A percentile compares a stretch with the other conserved stretches of the same genome.
Conservation (phyloP, 2,888 invertebrate species). For the Cepaea hortensis region DNA sequence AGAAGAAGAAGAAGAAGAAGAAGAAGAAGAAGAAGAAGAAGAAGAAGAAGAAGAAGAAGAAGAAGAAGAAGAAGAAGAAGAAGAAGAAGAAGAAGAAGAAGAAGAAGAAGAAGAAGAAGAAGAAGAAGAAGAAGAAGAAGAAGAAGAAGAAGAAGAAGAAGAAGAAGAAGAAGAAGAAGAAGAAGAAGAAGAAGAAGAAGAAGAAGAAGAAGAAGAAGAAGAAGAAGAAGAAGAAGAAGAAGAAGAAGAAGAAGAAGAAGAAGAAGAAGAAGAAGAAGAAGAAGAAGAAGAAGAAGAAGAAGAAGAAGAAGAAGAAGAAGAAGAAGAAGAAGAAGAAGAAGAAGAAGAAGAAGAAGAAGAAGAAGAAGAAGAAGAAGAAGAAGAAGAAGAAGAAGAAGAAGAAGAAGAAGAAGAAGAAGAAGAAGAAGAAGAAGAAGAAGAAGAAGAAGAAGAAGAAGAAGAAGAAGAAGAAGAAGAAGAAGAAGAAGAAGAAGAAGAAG, state of each 20-base stretch:
- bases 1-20: constrained; percentile 23
- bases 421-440: constrained; percentile 17
- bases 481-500: constrained; percentile 23
- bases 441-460: constrained; percentile 23
- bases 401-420: constrained; percentile 25
- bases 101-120: constrained; percentile 23
- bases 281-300: constrained; percentile 21
- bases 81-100: constrained; percentile 23
- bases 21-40: constrained; percentile 23
- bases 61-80: not conserved
- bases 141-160: constrained; percentile 18
- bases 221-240: constrained; percentile 17
- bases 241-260: constrained; percentile 22
- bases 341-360: constrained; percentile 24
- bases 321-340: constrained; percentile 17
- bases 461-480: constrained; percentile 17
- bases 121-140: constrained; percentile 23
- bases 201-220: constrained; percentile 23
- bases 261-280: constrained; percentile 19
- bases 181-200: constrained; percentile 17
- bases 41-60: constrained; percentile 23
- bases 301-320: constrained; percentile 25
- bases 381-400: constrained; percentile 21
- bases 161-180: constrained; percentile 25
- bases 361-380: constrained; percentile 16